These are phyloP conservation scores for Globia sparganii DNA, from an alignment of 2,888 invertebrate species.

Conservation along the genomic window DNA sequence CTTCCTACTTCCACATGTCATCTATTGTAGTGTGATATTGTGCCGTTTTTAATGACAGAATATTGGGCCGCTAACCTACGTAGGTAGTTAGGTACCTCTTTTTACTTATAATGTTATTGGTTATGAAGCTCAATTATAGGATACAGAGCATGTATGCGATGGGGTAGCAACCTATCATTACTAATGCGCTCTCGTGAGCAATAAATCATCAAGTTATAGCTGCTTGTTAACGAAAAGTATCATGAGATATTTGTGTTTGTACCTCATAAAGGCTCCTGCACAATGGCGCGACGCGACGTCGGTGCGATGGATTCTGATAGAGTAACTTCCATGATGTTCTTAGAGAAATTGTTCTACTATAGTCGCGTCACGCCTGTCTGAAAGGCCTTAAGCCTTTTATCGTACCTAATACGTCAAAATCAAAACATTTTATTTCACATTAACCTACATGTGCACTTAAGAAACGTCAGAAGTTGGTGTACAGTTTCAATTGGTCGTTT, in stretches of 20 bases:
- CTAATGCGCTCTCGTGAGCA: constrained; percentile 57
- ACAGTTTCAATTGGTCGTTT: background rate
- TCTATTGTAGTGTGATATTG: background rate
- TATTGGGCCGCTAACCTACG: background rate
- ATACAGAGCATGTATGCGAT: constrained; percentile 46
- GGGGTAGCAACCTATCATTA: constrained; percentile 61
- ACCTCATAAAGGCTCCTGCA: background rate
- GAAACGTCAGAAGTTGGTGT: background rate
- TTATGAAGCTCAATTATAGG: constrained; percentile 48
- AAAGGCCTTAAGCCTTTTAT: background rate
- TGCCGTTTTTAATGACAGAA: background rate
- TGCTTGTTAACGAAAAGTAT: constrained; percentile 54
- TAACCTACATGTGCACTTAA: background rate
- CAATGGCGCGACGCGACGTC: background rate
- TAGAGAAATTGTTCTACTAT: background rate
- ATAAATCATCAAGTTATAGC: constrained; percentile 59
- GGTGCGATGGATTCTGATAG: background rate
- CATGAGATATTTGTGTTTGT: constrained; percentile 46
- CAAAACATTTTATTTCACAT: too few species aligned
- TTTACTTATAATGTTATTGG: background rate
- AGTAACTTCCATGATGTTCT: background rate
- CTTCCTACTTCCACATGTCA: background rate
- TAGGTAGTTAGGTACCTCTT: background rate
- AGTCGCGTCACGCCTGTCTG: background rate
- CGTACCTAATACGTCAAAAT: too few species aligned